Evolutionary conservation across 2,888 invertebrate genomes (phyloP), one percentile per base, ranked within the genome.

Genomic region (Cyaniris semiargus): DNA sequence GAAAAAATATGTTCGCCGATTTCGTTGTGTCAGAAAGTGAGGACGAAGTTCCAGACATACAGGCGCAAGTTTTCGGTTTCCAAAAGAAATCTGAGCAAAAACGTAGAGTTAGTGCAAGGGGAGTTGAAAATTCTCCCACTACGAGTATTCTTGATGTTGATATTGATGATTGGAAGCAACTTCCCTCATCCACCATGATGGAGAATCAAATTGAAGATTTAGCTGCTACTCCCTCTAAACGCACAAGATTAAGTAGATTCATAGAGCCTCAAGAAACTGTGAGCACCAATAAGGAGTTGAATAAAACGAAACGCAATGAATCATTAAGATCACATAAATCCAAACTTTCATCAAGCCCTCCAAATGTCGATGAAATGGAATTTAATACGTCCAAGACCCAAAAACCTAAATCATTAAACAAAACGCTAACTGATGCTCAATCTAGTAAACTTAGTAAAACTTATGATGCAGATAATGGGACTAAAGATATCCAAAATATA

Each of bases 161-260:
- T 85, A 85, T 92, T 81, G 92, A 92, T 79, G 90, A 90, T 58
- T 92, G 92, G 90, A 87, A 85, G 76, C 84, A 86, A 18, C 80
- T 94, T 10, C 92, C 94, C 38, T 94, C 94, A 31, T 94, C 94
- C 8, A 94, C 94, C 56, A 90, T 94, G 91, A 86, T 94, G 77
- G 93, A 90, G 44, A 85, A 88, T 78, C 88, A 90, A 79, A 70
- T 81, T 13, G 83, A 90, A 81, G 74, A 48, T 48, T 84, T 84
- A 77, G 80, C 84, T 27, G 79, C 78, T 34, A 87, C 89, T 38
- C 87, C 90, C 18, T 79, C 84, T 4, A 91, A 90, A 83, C 85
- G 81, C 80, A 78, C 83, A 38, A 87, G 83, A 80, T 81, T 89
- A 8, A 88, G 87, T 80, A 87, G 87, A 78, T 74, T 87, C 58